Evolutionary conservation across 2,113 vertebrate genomes (phyloP), one percentile per base, ranked within the genome.

Genomic region (Coryphaenoides rupestris): DNA sequence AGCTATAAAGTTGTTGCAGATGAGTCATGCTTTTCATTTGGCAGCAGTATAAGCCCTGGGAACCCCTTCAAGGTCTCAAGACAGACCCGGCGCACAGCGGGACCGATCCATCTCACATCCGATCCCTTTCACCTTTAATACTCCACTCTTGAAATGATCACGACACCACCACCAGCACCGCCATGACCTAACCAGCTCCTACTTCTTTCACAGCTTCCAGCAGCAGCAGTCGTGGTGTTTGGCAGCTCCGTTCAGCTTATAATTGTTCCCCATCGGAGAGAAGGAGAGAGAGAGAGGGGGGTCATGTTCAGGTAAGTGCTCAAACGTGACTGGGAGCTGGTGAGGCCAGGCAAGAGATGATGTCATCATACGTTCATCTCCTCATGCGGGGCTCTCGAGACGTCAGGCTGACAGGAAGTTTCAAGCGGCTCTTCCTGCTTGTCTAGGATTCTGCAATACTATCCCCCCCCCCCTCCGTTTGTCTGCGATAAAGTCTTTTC

Each of bases 11-110:
- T 55, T 55, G 33, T 19, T 58, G 59, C n/a, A 28, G 40, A 56
- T 67, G 72, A 83, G 82, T 82, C 76, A 84, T 79, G 22, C 60
- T 68, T 58, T 72, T 62, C 71, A 70, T 76, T 76, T 69, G 79
- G 64, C 40, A 52, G 14, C 1, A 13, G 63, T 56, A 26, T 26
- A 58, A 57, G 56, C 59, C 53, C 16, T 56, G 62, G 60, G 62
- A 63, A 54, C 57, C 59, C 60, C 76, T 74, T 72, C 61, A 67
- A 65, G 68, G 53, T 68, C 26, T 59, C 50, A 62, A n/a, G 26
- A 40, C 65, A 50, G 45, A 26, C 24, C n/a, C n/a, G n/a, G n/a
- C n/a, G 46, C 69, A 76, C 63, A 47, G 66, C 62, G 70, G 66
- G 21, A 79, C 70, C 56, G 62, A 78, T 80, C 75, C 21, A 78